phyloP scores from a whole-genome alignment of 1,140 invertebrate species.

The Calephelis virginiensis region DNA sequence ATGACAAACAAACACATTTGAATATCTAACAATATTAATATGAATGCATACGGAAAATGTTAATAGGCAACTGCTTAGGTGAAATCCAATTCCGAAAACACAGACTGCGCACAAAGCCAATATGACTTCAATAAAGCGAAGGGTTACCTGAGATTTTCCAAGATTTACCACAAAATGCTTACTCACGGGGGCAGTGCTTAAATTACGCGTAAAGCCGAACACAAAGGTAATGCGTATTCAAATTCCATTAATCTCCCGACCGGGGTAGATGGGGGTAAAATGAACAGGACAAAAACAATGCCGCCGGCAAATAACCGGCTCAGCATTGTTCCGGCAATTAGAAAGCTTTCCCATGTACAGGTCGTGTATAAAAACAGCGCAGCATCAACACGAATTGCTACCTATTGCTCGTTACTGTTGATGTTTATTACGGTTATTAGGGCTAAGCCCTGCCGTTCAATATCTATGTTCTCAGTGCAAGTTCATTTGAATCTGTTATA shows the following conservation, averaged over 20 bases:
- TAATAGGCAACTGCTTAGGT: no score
- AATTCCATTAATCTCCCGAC: slow-evolving; percentile 76
- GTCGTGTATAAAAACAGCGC: slow-evolving; percentile 76
- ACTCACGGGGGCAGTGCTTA: slow-evolving; percentile 70
- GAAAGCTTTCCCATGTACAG: slow-evolving; percentile 77
- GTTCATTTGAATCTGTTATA: slow-evolving; percentile 39
- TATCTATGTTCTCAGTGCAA: slow-evolving; percentile 61
- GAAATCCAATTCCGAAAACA: not conserved
- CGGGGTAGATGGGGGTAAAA: slow-evolving; percentile 70
- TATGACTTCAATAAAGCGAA: slow-evolving; percentile 56
- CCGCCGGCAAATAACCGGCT: slow-evolving; percentile 76
- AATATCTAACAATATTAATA: no score
- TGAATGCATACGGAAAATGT: no score
- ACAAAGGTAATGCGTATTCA: slow-evolving; percentile 78
- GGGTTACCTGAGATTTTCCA: slow-evolving; percentile 56
- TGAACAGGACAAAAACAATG: slow-evolving; percentile 78
- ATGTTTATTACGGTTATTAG: slow-evolving; percentile 78
- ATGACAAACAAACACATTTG: no score
- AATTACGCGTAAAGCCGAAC: slow-evolving; percentile 77
- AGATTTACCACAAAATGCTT: slow-evolving; percentile 61
- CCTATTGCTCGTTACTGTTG: slow-evolving; percentile 76
- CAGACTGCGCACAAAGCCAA: slow-evolving; percentile 41
- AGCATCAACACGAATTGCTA: slow-evolving; percentile 77
- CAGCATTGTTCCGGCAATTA: slow-evolving; percentile 78
- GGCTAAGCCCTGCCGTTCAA: slow-evolving; percentile 66